Conservation (phyloP, 2,888 invertebrate genomes). For the Taphrorychus bicolor region DNA sequence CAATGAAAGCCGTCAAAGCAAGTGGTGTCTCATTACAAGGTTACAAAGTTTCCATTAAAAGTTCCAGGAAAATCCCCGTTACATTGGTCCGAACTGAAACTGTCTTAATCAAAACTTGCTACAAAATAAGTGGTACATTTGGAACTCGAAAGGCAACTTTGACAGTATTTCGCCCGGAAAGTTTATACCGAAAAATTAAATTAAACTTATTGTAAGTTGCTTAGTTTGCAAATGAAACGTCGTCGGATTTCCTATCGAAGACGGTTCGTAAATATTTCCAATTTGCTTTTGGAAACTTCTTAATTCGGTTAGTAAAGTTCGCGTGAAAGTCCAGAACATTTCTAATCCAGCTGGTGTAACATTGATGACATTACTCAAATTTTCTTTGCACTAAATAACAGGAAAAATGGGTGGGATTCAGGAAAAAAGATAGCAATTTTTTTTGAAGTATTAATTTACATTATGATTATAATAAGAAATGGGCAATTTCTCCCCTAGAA, state of each 20-base stretch:
- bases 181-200: neutral
- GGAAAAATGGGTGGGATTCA: too few species aligned
- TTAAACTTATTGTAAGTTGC: neutral
- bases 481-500: too few species aligned
- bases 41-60: neutral
- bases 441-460: too few species aligned
- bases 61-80: too few species aligned
- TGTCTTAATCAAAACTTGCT: slow-evolving; percentile 11
- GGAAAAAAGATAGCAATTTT: too few species aligned
- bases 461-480: too few species aligned
- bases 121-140: neutral
- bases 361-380: too few species aligned
- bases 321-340: too few species aligned
- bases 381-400: too few species aligned
- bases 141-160: neutral
- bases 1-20: neutral
- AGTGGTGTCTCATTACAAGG: neutral
- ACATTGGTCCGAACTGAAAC: neutral
- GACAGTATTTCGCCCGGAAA: neutral
- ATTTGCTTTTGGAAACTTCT: neutral
- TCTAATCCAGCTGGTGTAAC: too few species aligned
- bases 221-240: neutral
- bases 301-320: neutral
- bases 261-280: neutral
- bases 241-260: neutral